phyloP scores from a whole-genome alignment of 2,797 vertebrate species.

The Gymnodraco acuticeps region DNA sequence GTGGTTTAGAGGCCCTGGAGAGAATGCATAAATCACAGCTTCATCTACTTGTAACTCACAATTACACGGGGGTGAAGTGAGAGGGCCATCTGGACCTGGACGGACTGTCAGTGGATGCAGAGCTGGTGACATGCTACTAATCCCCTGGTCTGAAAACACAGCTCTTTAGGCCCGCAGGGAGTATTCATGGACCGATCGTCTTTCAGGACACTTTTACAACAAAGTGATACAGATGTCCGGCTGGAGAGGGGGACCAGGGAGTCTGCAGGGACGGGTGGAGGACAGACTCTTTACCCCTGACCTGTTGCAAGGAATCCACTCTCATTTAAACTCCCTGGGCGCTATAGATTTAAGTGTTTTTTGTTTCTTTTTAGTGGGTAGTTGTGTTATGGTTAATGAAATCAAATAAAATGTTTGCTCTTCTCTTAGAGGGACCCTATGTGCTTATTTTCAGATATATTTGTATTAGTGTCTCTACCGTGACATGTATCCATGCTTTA shows the following conservation, averaged over 20 bases:
- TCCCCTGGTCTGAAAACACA: slow-evolving; percentile 52
- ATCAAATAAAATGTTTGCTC: too few species aligned
- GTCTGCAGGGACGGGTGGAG: slow-evolving; percentile 12
- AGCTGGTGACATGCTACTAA: slow-evolving; percentile 59
- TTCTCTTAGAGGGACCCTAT: too few species aligned
- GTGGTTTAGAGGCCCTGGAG: slow-evolving; percentile 8
- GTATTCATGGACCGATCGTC: slow-evolving; percentile 42
- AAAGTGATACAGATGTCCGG: slow-evolving; percentile 54
- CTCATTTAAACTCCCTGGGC: slow-evolving; percentile 18
- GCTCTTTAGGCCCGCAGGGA: slow-evolving; percentile 48
- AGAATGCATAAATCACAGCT: slow-evolving; percentile 11
- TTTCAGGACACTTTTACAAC: slow-evolving; percentile 62
- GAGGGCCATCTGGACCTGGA: slow-evolving; percentile 22
- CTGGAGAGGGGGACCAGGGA: slow-evolving; percentile 14
- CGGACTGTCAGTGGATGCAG: slow-evolving; percentile 10
- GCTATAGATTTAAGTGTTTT: slow-evolving; percentile 14
- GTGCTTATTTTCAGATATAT: too few species aligned
- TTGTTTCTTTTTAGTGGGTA: neutral
- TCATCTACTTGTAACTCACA: slow-evolving; percentile 21
- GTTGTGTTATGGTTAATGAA: neutral
- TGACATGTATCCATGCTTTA: too few species aligned
- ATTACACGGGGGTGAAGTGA: slow-evolving; percentile 12
- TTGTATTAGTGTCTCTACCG: too few species aligned
- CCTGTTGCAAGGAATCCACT: slow-evolving; percentile 28
- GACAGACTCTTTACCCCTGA: slow-evolving; percentile 13